These are phyloP conservation scores for Ochotona curzoniae DNA, from an alignment of 2,113 vertebrate species.

Conservation along the genomic window DNA sequence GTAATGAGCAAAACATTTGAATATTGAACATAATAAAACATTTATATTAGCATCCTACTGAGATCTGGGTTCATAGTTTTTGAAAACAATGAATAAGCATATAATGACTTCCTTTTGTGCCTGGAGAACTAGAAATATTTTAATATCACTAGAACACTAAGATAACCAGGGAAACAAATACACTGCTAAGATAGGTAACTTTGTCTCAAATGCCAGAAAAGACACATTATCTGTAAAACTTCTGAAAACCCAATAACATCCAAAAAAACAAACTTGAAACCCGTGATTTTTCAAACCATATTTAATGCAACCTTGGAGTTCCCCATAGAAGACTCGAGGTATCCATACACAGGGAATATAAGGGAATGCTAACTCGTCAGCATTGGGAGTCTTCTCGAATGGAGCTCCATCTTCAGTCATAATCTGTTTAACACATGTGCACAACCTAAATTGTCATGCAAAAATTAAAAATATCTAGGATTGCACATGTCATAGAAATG, in stretches of 20 bases:
- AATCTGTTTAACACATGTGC: background rate
- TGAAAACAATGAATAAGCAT: slow-evolving; percentile 17
- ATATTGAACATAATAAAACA: background rate
- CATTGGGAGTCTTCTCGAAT: background rate
- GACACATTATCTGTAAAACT: background rate
- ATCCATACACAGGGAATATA: background rate
- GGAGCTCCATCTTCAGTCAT: background rate
- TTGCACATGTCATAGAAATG: background rate
- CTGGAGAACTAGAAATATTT: slow-evolving; percentile 53
- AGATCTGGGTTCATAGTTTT: background rate
- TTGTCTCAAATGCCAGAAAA: slow-evolving; percentile 22
- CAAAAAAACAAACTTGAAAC: slow-evolving; percentile 10
- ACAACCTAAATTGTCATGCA: slow-evolving; percentile 3
- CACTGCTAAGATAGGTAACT: slow-evolving; percentile 22
- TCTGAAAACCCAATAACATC: background rate
- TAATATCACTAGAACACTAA: slow-evolving; percentile 34
- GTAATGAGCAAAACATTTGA: background rate
- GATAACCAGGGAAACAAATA: slow-evolving; percentile 42
- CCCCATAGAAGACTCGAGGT: background rate
- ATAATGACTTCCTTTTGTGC: slow-evolving; percentile 50
- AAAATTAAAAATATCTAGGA: background rate
- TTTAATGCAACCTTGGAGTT: background rate
- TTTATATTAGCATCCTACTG: background rate
- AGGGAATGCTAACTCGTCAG: background rate
- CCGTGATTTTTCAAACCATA: background rate